Conservation (phyloP, 2,113 vertebrate species). For the Cardinalis cardinalis region DNA sequence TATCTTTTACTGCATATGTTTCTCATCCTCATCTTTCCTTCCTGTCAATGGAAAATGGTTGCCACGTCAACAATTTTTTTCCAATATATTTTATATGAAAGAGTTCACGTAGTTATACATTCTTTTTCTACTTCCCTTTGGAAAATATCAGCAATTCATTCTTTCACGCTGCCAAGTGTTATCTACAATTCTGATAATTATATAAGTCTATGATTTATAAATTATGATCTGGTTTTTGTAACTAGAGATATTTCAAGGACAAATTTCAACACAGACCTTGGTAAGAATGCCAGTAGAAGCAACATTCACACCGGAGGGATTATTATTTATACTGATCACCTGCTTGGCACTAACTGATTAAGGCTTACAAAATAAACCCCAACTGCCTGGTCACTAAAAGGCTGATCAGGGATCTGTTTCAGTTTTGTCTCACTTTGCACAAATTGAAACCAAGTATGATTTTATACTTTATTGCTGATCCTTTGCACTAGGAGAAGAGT, state of each 20-base stretch:
- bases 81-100: conserved; percentile 26
- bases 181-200: background rate
- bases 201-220: background rate
- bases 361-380: background rate
- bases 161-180: conserved; percentile 31
- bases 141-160: conserved; percentile 37
- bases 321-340: background rate
- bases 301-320: background rate
- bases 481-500: background rate
- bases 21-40: conserved; percentile 36
- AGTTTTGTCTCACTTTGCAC: background rate
- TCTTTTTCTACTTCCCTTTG: conserved; percentile 17
- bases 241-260: background rate
- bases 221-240: background rate
- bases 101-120: conserved; percentile 8
- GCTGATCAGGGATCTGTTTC: background rate
- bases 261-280: background rate
- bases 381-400: background rate
- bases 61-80: conserved; percentile 29
- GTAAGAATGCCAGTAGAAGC: background rate
- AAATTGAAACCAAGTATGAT: background rate
- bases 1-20: conserved; percentile 55
- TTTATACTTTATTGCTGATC: background rate
- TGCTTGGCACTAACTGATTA: background rate
- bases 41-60: conserved; percentile 42